These are phyloP conservation scores for Clarias pachynema DNA, from an alignment of 2,797 vertebrate genomes.

Conservation along the genomic window DNA sequence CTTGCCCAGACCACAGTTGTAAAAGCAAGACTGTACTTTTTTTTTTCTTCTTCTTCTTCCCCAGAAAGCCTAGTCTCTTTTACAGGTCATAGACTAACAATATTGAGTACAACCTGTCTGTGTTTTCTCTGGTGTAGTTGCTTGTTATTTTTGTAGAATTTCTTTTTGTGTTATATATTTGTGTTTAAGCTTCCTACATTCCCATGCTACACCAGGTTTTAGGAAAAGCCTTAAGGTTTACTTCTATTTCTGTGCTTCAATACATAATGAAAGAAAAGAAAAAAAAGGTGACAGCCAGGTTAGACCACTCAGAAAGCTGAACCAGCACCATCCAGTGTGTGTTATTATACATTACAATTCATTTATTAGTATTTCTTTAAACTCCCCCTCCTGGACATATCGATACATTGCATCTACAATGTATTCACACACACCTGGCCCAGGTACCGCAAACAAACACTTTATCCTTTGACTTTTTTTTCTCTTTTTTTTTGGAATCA, in stretches of 20 bases:
- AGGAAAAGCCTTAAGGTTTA: background rate
- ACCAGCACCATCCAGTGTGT: constrained; percentile 74
- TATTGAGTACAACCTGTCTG: background rate
- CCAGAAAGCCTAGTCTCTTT: constrained; percentile 1
- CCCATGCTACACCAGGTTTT: background rate
- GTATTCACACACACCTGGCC: constrained; percentile 12
- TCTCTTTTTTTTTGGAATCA: background rate
- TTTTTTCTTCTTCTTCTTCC: background rate
- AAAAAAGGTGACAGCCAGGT: background rate
- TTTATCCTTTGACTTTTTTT: background rate
- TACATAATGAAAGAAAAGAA: background rate
- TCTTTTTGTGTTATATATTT: background rate
- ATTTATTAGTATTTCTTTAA: constrained; percentile 33
- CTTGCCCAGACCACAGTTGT: constrained; percentile 31
- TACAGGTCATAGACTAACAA: background rate
- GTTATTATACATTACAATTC: constrained; percentile 55
- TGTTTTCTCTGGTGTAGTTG: background rate
- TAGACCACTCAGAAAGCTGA: constrained; percentile 18
- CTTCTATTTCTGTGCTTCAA: background rate
- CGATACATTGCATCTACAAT: constrained; percentile 49
- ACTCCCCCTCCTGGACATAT: constrained; percentile 71
- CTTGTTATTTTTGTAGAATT: background rate
- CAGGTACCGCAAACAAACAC: constrained; percentile 25
- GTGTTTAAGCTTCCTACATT: background rate
- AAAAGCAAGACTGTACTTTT: constrained; percentile 4